A percentile compares a stretch with the other conserved stretches of the same genome.
Evolutionary conservation across 64 coral and sea anemone species (phyloP).

Genomic region (Acropora tenuis): DNA sequence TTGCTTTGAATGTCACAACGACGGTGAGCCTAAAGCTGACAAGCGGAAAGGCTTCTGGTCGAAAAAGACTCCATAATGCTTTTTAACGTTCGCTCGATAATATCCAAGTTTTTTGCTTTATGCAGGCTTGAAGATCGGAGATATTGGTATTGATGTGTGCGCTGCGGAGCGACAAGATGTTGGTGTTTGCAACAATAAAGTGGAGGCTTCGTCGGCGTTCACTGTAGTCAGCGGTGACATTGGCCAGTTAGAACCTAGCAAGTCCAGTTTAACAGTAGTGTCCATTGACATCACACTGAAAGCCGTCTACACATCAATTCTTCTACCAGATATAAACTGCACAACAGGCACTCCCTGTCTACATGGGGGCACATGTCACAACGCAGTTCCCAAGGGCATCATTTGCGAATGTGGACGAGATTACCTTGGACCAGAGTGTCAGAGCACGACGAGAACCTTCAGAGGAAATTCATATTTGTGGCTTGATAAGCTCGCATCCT

Average conservation of each 20-base stretch:
- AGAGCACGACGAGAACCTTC: constrained; percentile 88
- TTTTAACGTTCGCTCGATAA: no score
- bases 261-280: constrained; percentile 54
- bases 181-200: constrained; percentile 72
- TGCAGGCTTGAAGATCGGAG: constrained; percentile 73
- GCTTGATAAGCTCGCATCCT: constrained; percentile 68
- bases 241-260: constrained; percentile 34
- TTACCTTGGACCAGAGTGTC: constrained; percentile 80
- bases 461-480: constrained; percentile 85
- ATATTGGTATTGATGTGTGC: constrained; percentile 91
- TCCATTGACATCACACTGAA: constrained; percentile 64
- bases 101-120: neutral
- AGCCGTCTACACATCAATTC: constrained; percentile 53
- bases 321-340: constrained; percentile 4
- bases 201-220: constrained; percentile 63
- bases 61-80: no score
- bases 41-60: no score
- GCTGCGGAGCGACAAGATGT: constrained; percentile 70
- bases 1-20: no score
- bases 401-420: constrained; percentile 78
- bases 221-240: constrained; percentile 88
- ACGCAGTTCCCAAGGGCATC: constrained; percentile 71
- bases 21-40: no score
- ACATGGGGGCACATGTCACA: constrained; percentile 87
- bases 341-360: constrained; percentile 62